Percentiles rank a stretch among this genome's conserved stretches.
These are phyloP conservation scores for Paraescarpia echinospica DNA, from an alignment of 1,140 invertebrate species.

Conservation along the genomic window DNA sequence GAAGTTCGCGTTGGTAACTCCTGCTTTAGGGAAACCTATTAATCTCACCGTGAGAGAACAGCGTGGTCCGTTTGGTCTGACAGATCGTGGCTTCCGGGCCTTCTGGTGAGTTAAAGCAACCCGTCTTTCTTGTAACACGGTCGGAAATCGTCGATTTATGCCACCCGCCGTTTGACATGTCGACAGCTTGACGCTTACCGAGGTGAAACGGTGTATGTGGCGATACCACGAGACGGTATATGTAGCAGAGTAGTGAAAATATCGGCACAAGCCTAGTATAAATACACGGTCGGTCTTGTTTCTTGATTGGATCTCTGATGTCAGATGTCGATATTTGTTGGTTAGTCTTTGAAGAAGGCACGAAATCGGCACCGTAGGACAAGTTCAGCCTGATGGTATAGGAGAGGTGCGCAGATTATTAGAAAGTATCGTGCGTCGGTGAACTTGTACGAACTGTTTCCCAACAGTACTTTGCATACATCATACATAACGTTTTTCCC, in stretches of 20 bases:
- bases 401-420: too few relatives aligned
- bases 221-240: not conserved
- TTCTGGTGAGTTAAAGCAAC: not conserved
- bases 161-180: not conserved
- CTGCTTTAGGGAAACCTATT: not conserved
- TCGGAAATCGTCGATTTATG: slow-evolving; percentile 5
- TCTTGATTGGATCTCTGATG: not conserved
- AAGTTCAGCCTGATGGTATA: too few relatives aligned
- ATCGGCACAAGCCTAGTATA: not conserved
- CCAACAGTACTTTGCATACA: not conserved
- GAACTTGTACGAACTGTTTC: not conserved
- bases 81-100: not conserved
- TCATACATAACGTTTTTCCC: not conserved
- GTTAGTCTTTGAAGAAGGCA: not conserved
- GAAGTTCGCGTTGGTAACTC: not conserved
- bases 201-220: not conserved
- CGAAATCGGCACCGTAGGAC: not conserved
- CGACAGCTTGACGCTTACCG: not conserved
- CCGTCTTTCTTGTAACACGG: not conserved
- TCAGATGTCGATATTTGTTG: not conserved
- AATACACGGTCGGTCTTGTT: not conserved
- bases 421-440: not conserved
- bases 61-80: not conserved
- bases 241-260: not conserved
- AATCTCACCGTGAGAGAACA: not conserved